Evolutionary conservation across 2,888 invertebrate genomes (phyloP).

Genomic region (Heliconius charithonia): DNA sequence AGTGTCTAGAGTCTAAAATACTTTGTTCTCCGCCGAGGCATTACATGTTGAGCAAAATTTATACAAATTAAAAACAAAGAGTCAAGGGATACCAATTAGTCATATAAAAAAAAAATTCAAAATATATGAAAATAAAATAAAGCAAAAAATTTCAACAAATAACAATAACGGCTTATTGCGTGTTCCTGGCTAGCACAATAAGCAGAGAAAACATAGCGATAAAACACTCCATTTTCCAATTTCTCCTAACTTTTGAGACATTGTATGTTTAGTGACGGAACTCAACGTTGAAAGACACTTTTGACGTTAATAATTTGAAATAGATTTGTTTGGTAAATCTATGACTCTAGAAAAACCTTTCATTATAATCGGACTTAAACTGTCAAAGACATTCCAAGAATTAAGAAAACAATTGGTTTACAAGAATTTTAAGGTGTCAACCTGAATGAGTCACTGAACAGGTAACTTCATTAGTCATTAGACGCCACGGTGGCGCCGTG

Average conservation of each 20-base stretch:
- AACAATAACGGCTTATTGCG: too few relatives aligned
- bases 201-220: too few relatives aligned
- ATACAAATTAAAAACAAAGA: too few relatives aligned
- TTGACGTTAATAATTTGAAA: neutral
- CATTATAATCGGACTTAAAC: neutral
- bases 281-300: too few relatives aligned
- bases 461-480: neutral
- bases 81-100: too few relatives aligned
- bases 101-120: too few relatives aligned
- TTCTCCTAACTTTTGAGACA: neutral
- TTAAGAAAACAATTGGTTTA: slow-evolving; percentile 1
- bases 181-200: too few relatives aligned
- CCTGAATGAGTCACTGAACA: neutral
- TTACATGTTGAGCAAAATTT: too few relatives aligned
- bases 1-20: neutral
- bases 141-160: too few relatives aligned
- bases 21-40: neutral
- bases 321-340: neutral
- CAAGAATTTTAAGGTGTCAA: neutral
- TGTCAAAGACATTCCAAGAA: neutral
- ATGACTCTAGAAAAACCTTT: neutral
- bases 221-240: too few relatives aligned
- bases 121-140: too few relatives aligned
- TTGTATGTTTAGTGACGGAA: too few relatives aligned
- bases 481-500: neutral